phyloP scores from a whole-genome alignment of 2,888 invertebrate genomes.

The Gastracanthus pulcherrimus region DNA sequence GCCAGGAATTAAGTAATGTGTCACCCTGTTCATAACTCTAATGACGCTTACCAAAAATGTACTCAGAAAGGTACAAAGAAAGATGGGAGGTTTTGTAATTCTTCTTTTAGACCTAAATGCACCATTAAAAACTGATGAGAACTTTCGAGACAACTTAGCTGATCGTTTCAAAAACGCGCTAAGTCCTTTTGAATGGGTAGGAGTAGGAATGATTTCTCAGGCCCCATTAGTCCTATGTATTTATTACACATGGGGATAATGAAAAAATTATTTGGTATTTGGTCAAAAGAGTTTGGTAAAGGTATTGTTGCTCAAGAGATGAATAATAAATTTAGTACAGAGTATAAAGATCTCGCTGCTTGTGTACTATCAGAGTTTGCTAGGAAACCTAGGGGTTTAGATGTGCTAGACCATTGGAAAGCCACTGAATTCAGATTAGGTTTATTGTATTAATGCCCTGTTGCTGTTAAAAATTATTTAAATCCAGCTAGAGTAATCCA shows the following conservation, averaged over 20 bases:
- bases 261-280: not conserved
- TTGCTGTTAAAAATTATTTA: constrained; percentile 54
- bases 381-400: constrained; percentile 57
- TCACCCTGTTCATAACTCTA: not conserved
- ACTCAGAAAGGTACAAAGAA: not conserved
- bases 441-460: constrained; percentile 59
- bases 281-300: not conserved
- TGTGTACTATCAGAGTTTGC: constrained; percentile 56
- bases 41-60: not conserved
- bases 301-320: constrained; percentile 10
- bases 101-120: constrained; percentile 1
- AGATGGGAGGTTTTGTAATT: not conserved
- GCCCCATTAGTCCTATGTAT: not conserved
- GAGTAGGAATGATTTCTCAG: not conserved
- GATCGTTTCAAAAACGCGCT: not conserved
- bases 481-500: constrained; percentile 52
- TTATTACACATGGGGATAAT: not conserved
- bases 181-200: not conserved
- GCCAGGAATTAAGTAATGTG: constrained; percentile 9
- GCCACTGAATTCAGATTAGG: constrained; percentile 60
- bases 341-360: not conserved
- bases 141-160: not conserved
- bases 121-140: not conserved
- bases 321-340: not conserved
- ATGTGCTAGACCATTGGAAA: constrained; percentile 57